Evolutionary conservation across 1,140 invertebrate genomes (phyloP), one percentile per base, ranked within the genome.

Genomic region (Zaprionus tsacasi): DNA sequence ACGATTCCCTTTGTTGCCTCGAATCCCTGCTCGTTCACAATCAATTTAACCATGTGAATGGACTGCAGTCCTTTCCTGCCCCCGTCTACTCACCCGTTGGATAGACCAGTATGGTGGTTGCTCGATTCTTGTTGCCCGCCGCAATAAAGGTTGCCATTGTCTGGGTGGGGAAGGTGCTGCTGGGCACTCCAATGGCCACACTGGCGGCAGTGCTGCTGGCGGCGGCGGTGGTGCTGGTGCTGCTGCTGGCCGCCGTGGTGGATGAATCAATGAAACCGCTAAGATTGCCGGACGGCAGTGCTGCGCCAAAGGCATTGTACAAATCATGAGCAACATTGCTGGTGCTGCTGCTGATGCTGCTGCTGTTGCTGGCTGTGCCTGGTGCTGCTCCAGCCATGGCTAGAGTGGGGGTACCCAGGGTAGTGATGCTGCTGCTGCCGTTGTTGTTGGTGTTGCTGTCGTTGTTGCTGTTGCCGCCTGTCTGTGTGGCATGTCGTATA

Each of bases 101-200:
- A 79, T 92, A 92, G n/a, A 92, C 70, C 27, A 91, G 78, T 15
- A 91, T 89, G 67, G 91, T 91, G 38, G 87, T 80, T 40, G 90
- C 70, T 55, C 90, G 90, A 81, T 91, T 91, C 65, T 91, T 91
- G 64, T 79, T 87, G 21, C 90, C 90, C 57, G 85, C 83, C 45
- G 83, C 77, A 36, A 88, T 83, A 13, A 88, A 76, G 60, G 85
- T 87, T 73, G 90, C 85, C 70, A 91, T 83, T 12, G 90, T 91
- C 52, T 88, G 83, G 8, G 83, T 68, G 40, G 82, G 83, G n/a
- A 82, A 82, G 4, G 79, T 82, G 25, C 45, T 25, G 45, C 15
- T 12, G 8, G 45, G 17, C 4, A 25, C 45, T 8, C 17, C 45
- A 3, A 45, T n/a, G n/a, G 40, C 40, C 7, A 45, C 15, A n/a